Percentiles rank a stretch among this genome's conserved stretches.
Conservation (phyloP, 2,888 invertebrate species). For the Macrosiphum euphorbiae region DNA sequence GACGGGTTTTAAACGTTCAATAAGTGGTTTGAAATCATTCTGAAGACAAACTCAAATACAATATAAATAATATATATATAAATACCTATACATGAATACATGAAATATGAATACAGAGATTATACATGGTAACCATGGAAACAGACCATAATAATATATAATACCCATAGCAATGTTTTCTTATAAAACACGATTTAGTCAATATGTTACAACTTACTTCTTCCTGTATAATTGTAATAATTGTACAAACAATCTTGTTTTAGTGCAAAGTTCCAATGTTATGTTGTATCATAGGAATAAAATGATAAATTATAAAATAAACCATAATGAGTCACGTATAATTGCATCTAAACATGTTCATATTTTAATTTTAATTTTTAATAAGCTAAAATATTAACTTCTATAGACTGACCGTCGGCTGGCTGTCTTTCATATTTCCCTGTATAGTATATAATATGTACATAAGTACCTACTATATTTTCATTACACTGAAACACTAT, state of each 20-base stretch:
- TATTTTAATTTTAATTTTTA: not conserved
- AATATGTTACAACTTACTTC: not conserved
- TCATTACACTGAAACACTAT: not conserved
- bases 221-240: not conserved
- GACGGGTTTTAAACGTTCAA: not conserved
- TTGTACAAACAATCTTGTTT: not conserved
- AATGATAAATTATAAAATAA: not conserved
- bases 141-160: constrained; percentile 11
- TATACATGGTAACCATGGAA: constrained; percentile 26
- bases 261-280: not conserved
- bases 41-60: not conserved
- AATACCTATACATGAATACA: too few species aligned
- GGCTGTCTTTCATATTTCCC: not conserved
- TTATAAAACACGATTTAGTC: not conserved
- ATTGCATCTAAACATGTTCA: not conserved
- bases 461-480: not conserved
- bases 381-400: not conserved
- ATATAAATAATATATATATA: too few species aligned
- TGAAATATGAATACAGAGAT: not conserved
- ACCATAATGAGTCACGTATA: not conserved
- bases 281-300: not conserved
- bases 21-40: not conserved
- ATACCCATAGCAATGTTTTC: not conserved
- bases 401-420: not conserved
- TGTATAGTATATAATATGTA: not conserved